phyloP scores from a whole-genome alignment of 2,797 vertebrate genomes.

The Rhabdomys pumilio region DNA sequence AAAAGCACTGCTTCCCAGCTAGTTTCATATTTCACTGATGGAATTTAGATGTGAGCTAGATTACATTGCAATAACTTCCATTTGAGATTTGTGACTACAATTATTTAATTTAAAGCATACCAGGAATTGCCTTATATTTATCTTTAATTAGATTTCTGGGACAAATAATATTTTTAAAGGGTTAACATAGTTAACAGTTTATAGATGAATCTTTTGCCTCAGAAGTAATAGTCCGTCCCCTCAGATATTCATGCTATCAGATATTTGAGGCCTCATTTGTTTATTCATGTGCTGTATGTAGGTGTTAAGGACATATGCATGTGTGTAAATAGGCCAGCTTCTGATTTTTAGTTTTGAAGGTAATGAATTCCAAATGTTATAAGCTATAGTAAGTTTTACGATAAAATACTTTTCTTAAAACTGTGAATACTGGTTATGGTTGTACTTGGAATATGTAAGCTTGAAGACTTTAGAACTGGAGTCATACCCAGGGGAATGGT shows the following conservation, averaged over 20 bases:
- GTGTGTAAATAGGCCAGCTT: background rate
- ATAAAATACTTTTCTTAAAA: background rate
- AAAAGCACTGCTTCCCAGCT: conserved; percentile 74
- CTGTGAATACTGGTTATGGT: background rate
- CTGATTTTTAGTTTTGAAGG: conserved; percentile 32
- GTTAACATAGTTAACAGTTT: conserved; percentile 65
- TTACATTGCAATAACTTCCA: conserved; percentile 68
- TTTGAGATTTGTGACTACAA: conserved; percentile 84
- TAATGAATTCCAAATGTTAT: conserved; percentile 54
- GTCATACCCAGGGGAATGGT: background rate
- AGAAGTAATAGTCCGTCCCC: background rate
- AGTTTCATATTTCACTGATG: conserved; percentile 82
- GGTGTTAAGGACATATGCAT: background rate
- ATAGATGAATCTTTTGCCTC: background rate
- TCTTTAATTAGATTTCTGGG: conserved; percentile 41
- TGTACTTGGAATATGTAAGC: conserved; percentile 45
- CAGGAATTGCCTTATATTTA: conserved; percentile 61
- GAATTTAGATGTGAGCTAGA: conserved; percentile 70
- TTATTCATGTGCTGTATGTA: conserved; percentile 7
- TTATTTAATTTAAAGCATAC: conserved; percentile 79
- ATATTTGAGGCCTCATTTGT: background rate
- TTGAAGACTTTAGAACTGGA: conserved; percentile 35
- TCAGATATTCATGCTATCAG: background rate
- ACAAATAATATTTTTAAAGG: conserved; percentile 75
- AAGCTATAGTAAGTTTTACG: background rate